Evolutionary conservation across 1,140 invertebrate species (phyloP).

Genomic region (Oreohelix idahoensis): DNA sequence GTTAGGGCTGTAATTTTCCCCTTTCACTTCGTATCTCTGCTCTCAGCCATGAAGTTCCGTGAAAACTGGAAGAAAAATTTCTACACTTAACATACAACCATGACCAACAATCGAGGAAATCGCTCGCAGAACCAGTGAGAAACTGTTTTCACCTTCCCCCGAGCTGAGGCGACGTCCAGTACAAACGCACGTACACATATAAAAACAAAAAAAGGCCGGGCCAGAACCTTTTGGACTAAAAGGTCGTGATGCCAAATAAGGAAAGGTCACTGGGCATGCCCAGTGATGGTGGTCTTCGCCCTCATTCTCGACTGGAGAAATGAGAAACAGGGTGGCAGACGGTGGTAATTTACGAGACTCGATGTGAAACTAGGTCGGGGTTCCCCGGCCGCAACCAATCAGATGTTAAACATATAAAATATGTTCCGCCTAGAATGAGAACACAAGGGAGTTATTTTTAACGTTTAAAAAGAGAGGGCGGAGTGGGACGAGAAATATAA

Average conservation of each 20-base stretch:
- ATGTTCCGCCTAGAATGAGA: neutral
- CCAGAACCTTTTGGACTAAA: constrained; percentile 29
- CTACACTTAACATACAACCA: too few relatives aligned
- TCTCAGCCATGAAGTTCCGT: too few relatives aligned
- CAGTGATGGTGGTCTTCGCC: constrained; percentile 14
- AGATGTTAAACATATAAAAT: neutral
- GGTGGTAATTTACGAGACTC: neutral
- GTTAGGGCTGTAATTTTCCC: too few relatives aligned
- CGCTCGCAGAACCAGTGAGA: neutral
- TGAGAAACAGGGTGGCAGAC: neutral
- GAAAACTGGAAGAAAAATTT: too few relatives aligned
- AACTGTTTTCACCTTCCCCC: neutral
- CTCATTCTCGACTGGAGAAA: constrained; percentile 8
- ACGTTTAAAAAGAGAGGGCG: too few relatives aligned
- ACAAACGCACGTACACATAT: constrained; percentile 18
- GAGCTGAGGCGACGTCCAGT: neutral
- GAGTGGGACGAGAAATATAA: too few relatives aligned
- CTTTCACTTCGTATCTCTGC: too few relatives aligned
- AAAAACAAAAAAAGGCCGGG: constrained; percentile 4
- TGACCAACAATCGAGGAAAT: too few relatives aligned
- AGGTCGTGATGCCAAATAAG: constrained; percentile 32
- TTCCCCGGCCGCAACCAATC: constrained; percentile 16
- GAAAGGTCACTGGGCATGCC: constrained; percentile 34
- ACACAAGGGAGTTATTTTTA: too few relatives aligned
- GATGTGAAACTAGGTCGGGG: constrained; percentile 17